Base-by-base conservation (phyloP, 2,797 vertebrate species). In the Dermochelys coriacea region DNA sequence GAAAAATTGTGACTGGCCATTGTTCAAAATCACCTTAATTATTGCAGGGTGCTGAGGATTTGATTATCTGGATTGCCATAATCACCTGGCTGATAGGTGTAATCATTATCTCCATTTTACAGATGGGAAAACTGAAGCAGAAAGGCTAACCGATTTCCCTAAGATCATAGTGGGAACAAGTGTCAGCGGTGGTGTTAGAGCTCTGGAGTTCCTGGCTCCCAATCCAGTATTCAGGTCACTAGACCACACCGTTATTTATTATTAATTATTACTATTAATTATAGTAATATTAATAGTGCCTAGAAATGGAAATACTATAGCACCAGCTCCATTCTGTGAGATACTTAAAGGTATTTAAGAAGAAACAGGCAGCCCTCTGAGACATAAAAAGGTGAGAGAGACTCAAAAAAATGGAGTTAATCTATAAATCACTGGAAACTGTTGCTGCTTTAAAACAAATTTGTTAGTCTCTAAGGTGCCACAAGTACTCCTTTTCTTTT, bases 31-130 rank as follows among this genome's bases (percentile, higher is more conserved):
- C 84, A 86, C n/a, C 57, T 8, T 7, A 80, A 55, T 64, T 29
- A 27, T 25, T 75, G 12, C 41, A 75, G 11, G 45, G 45, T 14
- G 41, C 41, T 29, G 23, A 41, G 23, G 25, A 47, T 47, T 75
- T 75, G 54, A 77, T 0, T 2, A 15, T 49, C 41, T 78, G 51
- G 50, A 80, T 14, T 85, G 47, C 80, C 55, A 0, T 0, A 0
- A 2, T 3, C 27, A 12, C 49, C 50, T 64, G 47, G 71, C 54
- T 84, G 80, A 19, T 2, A 14, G n/a, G 34, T 11, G 37, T 16
- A 68, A 68, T 37, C 61, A 37, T 68, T 74, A 77, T 45, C 16
- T 6, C 80, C 79, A 49, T 86, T 77, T 41, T 79, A 41, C 12
- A 52, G 68, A 79, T 80, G 21, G 3, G 51, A 86, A 88, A 52